Evolutionary conservation across 1,140 invertebrate genomes (phyloP), one percentile per base, ranked within the genome.

Genomic region (Drosophila cardini): DNA sequence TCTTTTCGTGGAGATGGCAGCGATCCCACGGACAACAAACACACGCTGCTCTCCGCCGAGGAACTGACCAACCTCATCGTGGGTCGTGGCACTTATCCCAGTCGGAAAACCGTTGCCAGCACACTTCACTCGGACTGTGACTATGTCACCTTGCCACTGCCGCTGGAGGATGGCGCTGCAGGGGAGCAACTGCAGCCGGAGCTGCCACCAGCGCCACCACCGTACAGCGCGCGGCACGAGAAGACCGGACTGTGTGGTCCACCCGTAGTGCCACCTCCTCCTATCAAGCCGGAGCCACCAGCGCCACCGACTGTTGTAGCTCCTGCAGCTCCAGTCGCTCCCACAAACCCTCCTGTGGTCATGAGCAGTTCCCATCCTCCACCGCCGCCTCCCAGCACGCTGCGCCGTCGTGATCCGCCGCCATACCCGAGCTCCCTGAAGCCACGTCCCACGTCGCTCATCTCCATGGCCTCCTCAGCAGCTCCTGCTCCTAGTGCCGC

Each of bases 71-170:
- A 97, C 85, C 90, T 97, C 18, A 97, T 97, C 56, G 96, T 97
- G 1, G 96, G 96, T 0, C 93, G 95, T 13, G 94, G 94, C 9
- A 93, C 94, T 10, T 97, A 97, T 93, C 96, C 96, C 4, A 95
- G 94, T 40, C 93, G 95, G 34, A 96, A 96, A 75, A 96, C 96
- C 0, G 96, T 97, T 18, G 96, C 96, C 78, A 95, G 95, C 46
- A 97, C 96, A 0, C 94, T 97, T 82, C 96, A 97, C 86, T 97
- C 96, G 1, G 96, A 97, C 78, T 97, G 96, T 11, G 97, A 98
- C 90, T 98, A 98, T 86, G 96, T 97, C 0, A 96, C 96, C 15
- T 93, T 97, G 83, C 94, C 96, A 8, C 94, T 95, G 2, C 94
- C 96, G 8, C 94, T 95, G 2, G 94, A 93, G 87, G 91, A 93